Percentiles rank a stretch among this genome's conserved stretches.
Evolutionary conservation across 2,113 vertebrate species (phyloP).

Genomic region (Delphinus delphis): DNA sequence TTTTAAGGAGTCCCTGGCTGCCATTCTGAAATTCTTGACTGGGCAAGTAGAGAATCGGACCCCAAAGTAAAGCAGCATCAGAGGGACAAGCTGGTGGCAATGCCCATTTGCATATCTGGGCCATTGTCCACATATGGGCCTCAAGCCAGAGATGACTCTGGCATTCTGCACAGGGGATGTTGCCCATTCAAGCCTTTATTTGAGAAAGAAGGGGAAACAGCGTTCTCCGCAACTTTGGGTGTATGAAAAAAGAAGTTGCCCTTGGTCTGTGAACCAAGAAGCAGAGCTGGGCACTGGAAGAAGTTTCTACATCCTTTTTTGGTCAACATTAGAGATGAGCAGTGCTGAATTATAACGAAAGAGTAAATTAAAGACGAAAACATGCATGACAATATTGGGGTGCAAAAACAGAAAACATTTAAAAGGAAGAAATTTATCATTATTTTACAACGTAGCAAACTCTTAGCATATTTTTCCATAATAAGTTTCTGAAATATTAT

Average conservation of each 20-base stretch:
- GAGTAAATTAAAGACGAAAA: not conserved
- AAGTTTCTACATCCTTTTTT: not conserved
- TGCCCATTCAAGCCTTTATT: not conserved
- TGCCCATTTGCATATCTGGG: not conserved
- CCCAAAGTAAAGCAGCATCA: not conserved
- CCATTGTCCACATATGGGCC: not conserved
- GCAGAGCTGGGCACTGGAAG: not conserved
- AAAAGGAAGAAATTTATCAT: not conserved
- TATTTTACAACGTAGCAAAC: not conserved
- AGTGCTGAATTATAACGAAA: not conserved
- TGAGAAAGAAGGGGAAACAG: not conserved
- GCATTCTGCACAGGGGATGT: not conserved
- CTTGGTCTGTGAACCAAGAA: not conserved
- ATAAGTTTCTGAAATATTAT: not conserved
- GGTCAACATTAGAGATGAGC: not conserved
- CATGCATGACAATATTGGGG: not conserved
- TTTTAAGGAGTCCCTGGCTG: not conserved
- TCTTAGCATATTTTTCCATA: not conserved
- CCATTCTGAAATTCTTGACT: constrained; percentile 31
- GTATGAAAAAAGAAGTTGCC: not conserved
- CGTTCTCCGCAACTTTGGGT: not conserved
- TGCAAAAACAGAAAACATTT: not conserved
- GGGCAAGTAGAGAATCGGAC: not conserved
- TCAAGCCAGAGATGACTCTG: not conserved
- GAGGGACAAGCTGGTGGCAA: not conserved